Conservation (phyloP, 1,140 invertebrate species). For the Papilio dardanus region DNA sequence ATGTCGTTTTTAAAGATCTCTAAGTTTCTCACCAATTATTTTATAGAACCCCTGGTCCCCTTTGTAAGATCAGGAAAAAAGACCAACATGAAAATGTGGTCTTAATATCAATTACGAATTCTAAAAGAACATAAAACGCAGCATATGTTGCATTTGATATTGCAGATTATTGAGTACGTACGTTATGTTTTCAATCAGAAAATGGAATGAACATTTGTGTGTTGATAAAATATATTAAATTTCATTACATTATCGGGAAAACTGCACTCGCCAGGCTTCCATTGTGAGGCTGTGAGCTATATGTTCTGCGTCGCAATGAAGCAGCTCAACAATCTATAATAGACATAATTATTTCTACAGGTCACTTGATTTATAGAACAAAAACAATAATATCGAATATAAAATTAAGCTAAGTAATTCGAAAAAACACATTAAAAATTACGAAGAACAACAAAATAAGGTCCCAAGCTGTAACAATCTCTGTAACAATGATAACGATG, state of each 20-base stretch:
- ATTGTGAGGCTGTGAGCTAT: conserved; percentile 4
- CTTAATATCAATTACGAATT: background rate
- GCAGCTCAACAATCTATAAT: conserved; percentile 6
- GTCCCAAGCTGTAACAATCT: conserved; percentile 1
- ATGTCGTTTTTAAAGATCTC: too few species aligned
- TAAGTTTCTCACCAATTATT: too few species aligned
- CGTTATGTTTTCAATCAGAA: background rate
- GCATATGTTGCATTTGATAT: background rate
- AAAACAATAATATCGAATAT: background rate
- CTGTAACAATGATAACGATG: background rate
- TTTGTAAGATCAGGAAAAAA: too few species aligned
- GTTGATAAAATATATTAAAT: conserved; percentile 11
- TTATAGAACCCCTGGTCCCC: too few species aligned
- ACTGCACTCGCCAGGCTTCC: background rate
- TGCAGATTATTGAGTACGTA: background rate
- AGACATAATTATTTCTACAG: background rate
- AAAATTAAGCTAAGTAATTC: background rate
- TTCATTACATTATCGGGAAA: background rate
- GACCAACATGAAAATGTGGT: background rate
- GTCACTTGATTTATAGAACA: background rate
- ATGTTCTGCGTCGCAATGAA: background rate
- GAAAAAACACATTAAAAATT: background rate
- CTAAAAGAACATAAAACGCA: background rate
- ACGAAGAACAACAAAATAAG: background rate
- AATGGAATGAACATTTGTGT: conserved; percentile 12